These are phyloP conservation scores for Danio aesculapii DNA, from an alignment of 2,797 vertebrate genomes.

Conservation along the genomic window DNA sequence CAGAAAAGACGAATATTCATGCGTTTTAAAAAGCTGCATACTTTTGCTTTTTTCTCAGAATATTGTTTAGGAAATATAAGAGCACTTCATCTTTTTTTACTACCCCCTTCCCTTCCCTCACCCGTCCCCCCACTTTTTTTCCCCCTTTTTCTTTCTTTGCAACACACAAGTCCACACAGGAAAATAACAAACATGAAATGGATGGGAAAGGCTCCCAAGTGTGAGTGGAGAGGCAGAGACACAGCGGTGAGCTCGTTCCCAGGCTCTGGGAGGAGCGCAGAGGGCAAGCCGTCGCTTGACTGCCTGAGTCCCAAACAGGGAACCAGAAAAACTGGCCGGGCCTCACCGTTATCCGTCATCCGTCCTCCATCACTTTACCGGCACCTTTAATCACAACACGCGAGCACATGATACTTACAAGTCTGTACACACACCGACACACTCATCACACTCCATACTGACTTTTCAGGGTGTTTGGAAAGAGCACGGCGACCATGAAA, in stretches of 20 bases:
- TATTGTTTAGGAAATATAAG: slow-evolving; percentile 72
- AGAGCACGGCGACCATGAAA: background rate
- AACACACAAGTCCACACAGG: slow-evolving; percentile 80
- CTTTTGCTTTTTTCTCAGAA: slow-evolving; percentile 59
- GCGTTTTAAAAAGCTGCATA: slow-evolving; percentile 46
- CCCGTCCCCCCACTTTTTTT: too few species aligned
- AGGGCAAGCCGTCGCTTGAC: slow-evolving; percentile 79
- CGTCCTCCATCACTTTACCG: slow-evolving; percentile 44
- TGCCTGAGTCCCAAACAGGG: slow-evolving; percentile 57
- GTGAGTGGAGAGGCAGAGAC: slow-evolving; percentile 70
- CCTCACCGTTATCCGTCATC: slow-evolving; percentile 80
- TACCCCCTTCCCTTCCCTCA: background rate
- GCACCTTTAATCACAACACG: slow-evolving; percentile 27
- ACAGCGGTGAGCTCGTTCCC: slow-evolving; percentile 75
- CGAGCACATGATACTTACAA: slow-evolving; percentile 59
- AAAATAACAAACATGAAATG: slow-evolving; percentile 86
- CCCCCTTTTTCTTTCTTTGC: slow-evolving; percentile 43
- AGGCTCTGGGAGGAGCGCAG: slow-evolving; percentile 67
- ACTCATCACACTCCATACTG: slow-evolving; percentile 37
- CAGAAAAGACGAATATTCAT: slow-evolving; percentile 37
- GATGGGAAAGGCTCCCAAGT: slow-evolving; percentile 77
- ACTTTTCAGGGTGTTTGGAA: slow-evolving; percentile 29
- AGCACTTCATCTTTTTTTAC: slow-evolving; percentile 69
- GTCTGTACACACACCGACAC: slow-evolving; percentile 53
- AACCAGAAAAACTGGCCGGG: slow-evolving; percentile 80